Percentiles rank a stretch among this genome's conserved stretches.
Evolutionary conservation across 1,140 invertebrate species (phyloP).

Genomic region (Steinernema feltiae): DNA sequence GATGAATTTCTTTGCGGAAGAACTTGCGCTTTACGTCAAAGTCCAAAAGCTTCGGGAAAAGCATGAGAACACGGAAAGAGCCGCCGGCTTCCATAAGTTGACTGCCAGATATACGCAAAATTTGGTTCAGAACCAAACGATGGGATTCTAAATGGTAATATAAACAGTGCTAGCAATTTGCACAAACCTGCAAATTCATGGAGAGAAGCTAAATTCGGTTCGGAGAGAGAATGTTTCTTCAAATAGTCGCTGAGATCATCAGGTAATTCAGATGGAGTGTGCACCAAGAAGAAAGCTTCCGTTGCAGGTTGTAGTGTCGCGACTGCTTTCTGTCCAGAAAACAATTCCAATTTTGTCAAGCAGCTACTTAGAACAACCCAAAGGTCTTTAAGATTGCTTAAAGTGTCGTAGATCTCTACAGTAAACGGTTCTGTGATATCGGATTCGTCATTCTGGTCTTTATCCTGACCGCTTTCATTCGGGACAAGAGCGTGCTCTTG

Average conservation of each 20-base stretch:
- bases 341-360: constrained; percentile 73
- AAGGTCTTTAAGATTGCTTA: constrained; percentile 65
- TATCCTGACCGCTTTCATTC: not conserved
- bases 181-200: constrained; percentile 48
- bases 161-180: constrained; percentile 1
- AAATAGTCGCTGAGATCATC: not conserved
- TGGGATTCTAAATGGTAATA: constrained; percentile 70
- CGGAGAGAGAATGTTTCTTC: constrained; percentile 18
- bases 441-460: not conserved
- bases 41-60: constrained; percentile 80
- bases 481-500: too few species aligned
- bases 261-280: constrained; percentile 61
- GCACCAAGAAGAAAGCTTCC: constrained; percentile 83
- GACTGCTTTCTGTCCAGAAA: constrained; percentile 84
- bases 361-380: constrained; percentile 78
- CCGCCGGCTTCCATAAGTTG: constrained; percentile 74
- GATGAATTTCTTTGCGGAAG: constrained; percentile 65
- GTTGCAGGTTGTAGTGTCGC: constrained; percentile 84
- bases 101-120: constrained; percentile 73
- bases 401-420: constrained; percentile 26
- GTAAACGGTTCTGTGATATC: not conserved
- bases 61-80: constrained; percentile 80
- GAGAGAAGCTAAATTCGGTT: constrained; percentile 39
- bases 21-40: constrained; percentile 87
- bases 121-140: constrained; percentile 82